Evolutionary conservation across 2,888 invertebrate genomes (phyloP).

Genomic region (Frankliniella intonsa): DNA sequence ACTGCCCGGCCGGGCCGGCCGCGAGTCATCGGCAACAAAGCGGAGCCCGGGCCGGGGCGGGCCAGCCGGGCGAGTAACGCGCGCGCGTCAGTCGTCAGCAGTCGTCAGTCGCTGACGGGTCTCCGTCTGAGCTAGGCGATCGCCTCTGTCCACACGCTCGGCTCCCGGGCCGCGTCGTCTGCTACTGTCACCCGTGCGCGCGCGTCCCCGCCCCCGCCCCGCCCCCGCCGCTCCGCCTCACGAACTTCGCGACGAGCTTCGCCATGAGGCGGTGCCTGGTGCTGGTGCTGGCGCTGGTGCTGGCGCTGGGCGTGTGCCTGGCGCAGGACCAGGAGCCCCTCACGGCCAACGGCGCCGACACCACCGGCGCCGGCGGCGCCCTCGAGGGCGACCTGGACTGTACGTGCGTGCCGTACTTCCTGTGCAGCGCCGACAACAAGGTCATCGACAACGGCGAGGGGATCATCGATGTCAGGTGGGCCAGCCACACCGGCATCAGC

Average conservation of each 20-base stretch:
- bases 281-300: background rate
- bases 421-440: conserved; percentile 62
- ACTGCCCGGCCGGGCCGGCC: too few relatives aligned
- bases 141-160: background rate
- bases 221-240: background rate
- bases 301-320: background rate
- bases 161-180: background rate
- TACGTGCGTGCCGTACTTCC: conserved; percentile 72
- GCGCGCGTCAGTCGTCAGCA: background rate
- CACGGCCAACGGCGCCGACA: background rate
- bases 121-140: too few relatives aligned
- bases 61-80: background rate
- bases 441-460: conserved; percentile 67
- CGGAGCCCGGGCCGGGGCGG: background rate
- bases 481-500: too few relatives aligned
- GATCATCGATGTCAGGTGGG: conserved; percentile 69
- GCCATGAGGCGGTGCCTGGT: background rate
- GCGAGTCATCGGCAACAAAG: background rate
- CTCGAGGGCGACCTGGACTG: conserved; percentile 46
- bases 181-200: background rate
- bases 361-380: conserved; percentile 14
- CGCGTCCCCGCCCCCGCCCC: background rate
- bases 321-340: background rate
- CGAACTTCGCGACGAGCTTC: too few relatives aligned
- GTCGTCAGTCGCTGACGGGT: background rate